Conservation (phyloP, 1,140 invertebrate genomes). For the Popillia japonica region DNA sequence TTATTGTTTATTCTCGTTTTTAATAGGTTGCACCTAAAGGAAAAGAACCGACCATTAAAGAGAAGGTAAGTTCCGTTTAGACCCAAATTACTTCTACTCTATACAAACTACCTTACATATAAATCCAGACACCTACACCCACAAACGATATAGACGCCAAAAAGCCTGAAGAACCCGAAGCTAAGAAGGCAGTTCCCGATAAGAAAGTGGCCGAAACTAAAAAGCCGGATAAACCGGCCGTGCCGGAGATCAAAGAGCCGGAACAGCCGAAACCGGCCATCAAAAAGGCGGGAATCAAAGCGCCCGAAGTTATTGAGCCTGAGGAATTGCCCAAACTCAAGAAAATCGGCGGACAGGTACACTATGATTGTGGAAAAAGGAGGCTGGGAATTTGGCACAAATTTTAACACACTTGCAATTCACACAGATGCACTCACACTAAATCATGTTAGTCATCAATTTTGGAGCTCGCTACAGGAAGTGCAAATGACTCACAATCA, state of each 20-base stretch:
- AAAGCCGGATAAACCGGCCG: conserved; percentile 38
- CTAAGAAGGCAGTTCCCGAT: conserved; percentile 53
- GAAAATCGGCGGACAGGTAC: conserved; percentile 37
- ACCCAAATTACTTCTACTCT: not conserved
- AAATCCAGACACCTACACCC: conserved; percentile 59
- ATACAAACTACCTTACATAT: not conserved
- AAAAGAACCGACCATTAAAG: conserved; percentile 55
- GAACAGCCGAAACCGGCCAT: conserved; percentile 41
- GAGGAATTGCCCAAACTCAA: conserved; percentile 45
- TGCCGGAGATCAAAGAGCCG: conserved; percentile 22
- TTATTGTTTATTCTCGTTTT: not conserved
- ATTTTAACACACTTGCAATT: conserved; percentile 13
- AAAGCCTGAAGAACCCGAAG: conserved; percentile 59
- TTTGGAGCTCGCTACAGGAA: too few species aligned
- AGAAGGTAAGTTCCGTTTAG: conserved; percentile 54
- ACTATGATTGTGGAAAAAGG: not conserved
- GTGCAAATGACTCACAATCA: too few species aligned
- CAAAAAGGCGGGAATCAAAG: conserved; percentile 42
- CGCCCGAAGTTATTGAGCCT: conserved; percentile 50
- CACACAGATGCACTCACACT: not conserved
- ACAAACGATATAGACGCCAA: conserved; percentile 61
- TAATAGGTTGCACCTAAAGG: conserved; percentile 44
- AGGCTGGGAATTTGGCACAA: not conserved
- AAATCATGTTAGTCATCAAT: too few species aligned
- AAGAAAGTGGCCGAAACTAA: conserved; percentile 48